Conservation (phyloP, 2,888 invertebrate genomes). For the Platycheirus rosarum region DNA sequence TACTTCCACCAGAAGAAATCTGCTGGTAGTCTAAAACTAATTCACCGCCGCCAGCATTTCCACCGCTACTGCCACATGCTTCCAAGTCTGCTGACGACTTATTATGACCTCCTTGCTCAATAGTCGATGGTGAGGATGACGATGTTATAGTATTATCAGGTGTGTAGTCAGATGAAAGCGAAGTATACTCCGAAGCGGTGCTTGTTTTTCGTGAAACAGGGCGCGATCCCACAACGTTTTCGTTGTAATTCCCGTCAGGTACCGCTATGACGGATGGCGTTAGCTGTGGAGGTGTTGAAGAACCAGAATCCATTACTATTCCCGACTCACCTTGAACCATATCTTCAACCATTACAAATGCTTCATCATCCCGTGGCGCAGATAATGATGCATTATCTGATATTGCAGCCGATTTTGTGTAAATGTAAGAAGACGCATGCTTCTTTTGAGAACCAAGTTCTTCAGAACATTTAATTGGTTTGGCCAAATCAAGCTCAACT, state of each 20-base stretch:
- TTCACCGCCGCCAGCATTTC: constrained; percentile 14
- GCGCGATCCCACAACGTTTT: constrained; percentile 77
- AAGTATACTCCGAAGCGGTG: constrained; percentile 83
- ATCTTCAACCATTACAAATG: constrained; percentile 30
- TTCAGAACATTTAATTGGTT: constrained; percentile 56
- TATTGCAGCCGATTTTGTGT: constrained; percentile 2
- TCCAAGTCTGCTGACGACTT: constrained; percentile 59
- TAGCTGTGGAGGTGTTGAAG: constrained; percentile 51
- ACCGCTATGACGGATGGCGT: constrained; percentile 15
- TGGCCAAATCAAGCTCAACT: constrained; percentile 43
- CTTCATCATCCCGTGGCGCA: constrained; percentile 35
- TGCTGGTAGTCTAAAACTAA: constrained; percentile 42
- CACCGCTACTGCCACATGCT: constrained; percentile 13
- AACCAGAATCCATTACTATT: constrained; percentile 58
- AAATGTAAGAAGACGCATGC: neutral
- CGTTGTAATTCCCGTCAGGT: constrained; percentile 30
- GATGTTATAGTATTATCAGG: constrained; percentile 84
- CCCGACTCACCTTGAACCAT: constrained; percentile 50
- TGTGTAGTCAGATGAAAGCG: constrained; percentile 83
- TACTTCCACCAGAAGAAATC: constrained; percentile 56
- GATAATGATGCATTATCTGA: neutral
- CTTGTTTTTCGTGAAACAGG: constrained; percentile 84
- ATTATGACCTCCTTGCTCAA: constrained; percentile 70
- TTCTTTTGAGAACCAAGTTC: constrained; percentile 30
- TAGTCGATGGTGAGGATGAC: constrained; percentile 75